These are phyloP conservation scores for Erythrolamprus reginae DNA, from an alignment of 2,113 vertebrate species.

Conservation along the genomic window DNA sequence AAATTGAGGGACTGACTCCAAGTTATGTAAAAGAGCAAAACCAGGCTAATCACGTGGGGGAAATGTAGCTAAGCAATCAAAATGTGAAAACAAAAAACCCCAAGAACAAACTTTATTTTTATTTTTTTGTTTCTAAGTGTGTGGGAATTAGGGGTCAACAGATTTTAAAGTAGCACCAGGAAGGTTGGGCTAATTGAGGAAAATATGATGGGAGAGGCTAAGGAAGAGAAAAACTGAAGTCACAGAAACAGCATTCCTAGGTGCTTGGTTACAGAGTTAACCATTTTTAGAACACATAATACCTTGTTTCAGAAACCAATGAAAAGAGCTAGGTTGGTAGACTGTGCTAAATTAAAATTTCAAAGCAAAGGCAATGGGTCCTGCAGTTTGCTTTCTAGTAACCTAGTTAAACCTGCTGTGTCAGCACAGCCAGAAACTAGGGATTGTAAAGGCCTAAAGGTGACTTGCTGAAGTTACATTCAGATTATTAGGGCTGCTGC, in stretches of 20 bases:
- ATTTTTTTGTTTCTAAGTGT: not conserved
- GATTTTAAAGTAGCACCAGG: not conserved
- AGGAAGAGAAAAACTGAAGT: not conserved
- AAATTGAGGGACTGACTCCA: not conserved
- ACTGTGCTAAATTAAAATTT: not conserved
- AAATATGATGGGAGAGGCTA: not conserved
- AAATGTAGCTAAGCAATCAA: not conserved
- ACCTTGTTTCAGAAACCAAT: not conserved
- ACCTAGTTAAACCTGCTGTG: not conserved
- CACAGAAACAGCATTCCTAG: not conserved
- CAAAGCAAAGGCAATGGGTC: not conserved
- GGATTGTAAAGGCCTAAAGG: not conserved
- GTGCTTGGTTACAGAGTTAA: not conserved
- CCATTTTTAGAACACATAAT: not conserved
- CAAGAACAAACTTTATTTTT: not conserved
- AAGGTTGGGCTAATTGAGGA: not conserved
- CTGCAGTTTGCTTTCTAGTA: not conserved
- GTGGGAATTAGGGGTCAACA: not conserved
- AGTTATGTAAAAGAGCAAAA: not conserved
- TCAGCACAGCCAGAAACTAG: not conserved
- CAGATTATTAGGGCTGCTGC: not conserved
- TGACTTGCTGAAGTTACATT: not conserved
- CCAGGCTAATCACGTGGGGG: not conserved
- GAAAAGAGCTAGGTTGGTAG: not conserved
- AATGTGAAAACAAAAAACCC: not conserved